Conservation (phyloP, 2,888 invertebrate genomes). For the Dasypogon diadema region DNA sequence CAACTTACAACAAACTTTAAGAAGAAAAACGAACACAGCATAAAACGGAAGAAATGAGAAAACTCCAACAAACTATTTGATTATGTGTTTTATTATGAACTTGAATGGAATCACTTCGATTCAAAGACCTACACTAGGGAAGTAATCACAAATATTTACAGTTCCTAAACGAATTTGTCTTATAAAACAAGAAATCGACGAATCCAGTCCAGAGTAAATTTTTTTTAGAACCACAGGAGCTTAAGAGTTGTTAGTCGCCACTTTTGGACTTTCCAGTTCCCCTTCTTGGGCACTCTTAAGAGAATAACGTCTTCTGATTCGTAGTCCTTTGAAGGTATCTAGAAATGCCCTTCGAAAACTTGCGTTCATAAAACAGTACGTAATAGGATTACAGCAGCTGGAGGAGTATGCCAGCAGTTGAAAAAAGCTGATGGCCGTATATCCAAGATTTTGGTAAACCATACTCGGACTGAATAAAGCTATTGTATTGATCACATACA, state of each 20-base stretch:
- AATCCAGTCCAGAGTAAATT: not conserved
- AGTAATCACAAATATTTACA: not conserved
- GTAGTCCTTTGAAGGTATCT: slow-evolving; percentile 74
- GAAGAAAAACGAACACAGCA: too few species aligned
- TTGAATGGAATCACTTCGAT: not conserved
- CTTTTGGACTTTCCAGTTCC: slow-evolving; percentile 50
- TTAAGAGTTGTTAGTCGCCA: slow-evolving; percentile 31
- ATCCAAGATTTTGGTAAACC: slow-evolving; percentile 78
- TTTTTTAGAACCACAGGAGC: not conserved
- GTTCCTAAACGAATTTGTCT: not conserved
- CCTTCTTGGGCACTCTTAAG: slow-evolving; percentile 26
- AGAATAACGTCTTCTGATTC: slow-evolving; percentile 28
- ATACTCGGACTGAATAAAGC: slow-evolving; percentile 79
- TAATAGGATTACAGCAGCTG: slow-evolving; percentile 90
- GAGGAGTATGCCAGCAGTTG: slow-evolving; percentile 85
- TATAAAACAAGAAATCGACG: too few species aligned
- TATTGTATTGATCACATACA: slow-evolving; percentile 82
- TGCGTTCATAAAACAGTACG: slow-evolving; percentile 92
- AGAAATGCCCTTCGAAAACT: slow-evolving; percentile 87
- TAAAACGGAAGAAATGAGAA: too few species aligned
- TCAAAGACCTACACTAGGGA: not conserved
- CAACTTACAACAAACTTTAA: too few species aligned
- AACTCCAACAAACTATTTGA: too few species aligned
- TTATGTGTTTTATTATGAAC: too few species aligned
- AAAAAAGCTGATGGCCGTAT: slow-evolving; percentile 78